Percentiles rank a stretch among this genome's conserved stretches.
phyloP scores from a whole-genome alignment of 2,113 vertebrate species.

The Kobus ellipsiprymnus region DNA sequence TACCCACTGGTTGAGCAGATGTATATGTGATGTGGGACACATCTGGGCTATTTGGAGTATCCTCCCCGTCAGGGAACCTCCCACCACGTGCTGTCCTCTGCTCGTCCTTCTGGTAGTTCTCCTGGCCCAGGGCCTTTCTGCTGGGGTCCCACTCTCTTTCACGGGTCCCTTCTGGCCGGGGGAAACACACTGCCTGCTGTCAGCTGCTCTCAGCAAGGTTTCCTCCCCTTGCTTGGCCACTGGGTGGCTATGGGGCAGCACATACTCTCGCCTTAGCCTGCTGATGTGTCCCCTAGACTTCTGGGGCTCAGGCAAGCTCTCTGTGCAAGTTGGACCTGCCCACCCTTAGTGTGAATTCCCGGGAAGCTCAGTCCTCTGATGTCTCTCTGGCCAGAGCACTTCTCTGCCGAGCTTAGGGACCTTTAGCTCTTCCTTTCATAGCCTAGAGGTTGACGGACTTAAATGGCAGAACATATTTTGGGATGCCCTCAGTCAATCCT shows the following conservation, averaged over 20 bases:
- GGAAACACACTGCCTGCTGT: background rate
- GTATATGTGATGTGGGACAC: no score
- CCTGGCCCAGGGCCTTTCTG: background rate
- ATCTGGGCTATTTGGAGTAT: background rate
- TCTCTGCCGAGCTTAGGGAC: background rate
- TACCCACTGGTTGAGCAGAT: background rate
- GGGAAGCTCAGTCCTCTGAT: background rate
- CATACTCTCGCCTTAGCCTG: background rate
- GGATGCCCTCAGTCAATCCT: background rate
- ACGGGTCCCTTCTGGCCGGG: background rate
- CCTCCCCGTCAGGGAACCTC: background rate
- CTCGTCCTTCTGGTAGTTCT: background rate
- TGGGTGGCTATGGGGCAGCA: background rate
- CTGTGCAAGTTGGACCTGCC: background rate
- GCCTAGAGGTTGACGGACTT: background rate
- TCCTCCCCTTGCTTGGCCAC: background rate
- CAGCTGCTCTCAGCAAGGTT: background rate
- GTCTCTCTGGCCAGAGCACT: background rate
- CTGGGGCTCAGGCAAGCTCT: background rate
- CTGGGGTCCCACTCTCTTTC: background rate
- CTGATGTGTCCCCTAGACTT: background rate
- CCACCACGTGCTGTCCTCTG: no score
- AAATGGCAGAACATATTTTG: background rate
- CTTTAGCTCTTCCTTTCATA: background rate
- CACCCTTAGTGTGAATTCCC: no score